Conservation (phyloP, 2,113 vertebrate species). For the Poeciliopsis turrubarensis region DNA sequence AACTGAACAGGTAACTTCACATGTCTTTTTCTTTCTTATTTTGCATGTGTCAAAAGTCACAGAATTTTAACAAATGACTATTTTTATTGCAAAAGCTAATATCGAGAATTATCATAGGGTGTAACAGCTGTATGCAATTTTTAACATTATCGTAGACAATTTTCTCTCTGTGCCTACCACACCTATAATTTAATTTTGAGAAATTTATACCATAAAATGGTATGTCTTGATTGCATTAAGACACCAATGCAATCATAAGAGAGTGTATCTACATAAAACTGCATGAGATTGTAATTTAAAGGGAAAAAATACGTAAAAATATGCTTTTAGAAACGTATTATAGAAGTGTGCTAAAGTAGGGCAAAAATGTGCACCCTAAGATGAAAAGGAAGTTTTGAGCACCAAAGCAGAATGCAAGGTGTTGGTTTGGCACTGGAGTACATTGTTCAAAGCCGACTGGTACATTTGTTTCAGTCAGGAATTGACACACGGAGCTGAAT, state of each 20-base stretch:
- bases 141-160: background rate
- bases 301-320: background rate
- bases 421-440: conserved; percentile 32
- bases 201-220: background rate
- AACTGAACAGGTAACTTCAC: conserved; percentile 32
- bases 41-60: conserved; percentile 32
- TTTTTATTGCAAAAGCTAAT: conserved; percentile 12
- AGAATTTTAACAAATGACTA: conserved; percentile 24
- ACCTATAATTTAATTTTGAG: background rate
- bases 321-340: background rate
- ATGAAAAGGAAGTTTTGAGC: conserved; percentile 6
- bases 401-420: conserved; percentile 30
- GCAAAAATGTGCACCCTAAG: background rate
- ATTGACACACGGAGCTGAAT: conserved; percentile 68
- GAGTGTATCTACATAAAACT: background rate
- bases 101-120: background rate
- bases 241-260: background rate
- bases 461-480: conserved; percentile 63
- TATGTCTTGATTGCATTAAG: no score
- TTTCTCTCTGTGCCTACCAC: background rate
- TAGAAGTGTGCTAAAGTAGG: background rate
- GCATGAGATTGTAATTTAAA: background rate
- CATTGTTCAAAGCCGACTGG: conserved; percentile 44
- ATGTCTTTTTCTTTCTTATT: background rate
- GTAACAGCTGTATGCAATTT: conserved; percentile 3